A percentile compares a stretch with the other conserved stretches of the same genome.
Conservation (phyloP, 2,113 vertebrate species). For the Marmota monax region DNA sequence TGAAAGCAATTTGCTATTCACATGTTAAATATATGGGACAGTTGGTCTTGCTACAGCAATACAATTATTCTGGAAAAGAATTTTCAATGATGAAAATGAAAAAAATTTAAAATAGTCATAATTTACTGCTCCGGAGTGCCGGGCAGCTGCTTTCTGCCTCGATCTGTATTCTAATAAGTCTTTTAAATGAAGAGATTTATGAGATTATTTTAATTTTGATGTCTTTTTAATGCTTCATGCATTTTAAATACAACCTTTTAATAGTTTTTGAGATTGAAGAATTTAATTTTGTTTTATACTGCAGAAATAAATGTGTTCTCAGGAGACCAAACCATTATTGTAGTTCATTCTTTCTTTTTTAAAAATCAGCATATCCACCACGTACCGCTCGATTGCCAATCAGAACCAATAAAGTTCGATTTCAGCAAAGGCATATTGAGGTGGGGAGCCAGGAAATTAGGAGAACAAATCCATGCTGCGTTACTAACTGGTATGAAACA, state of each 20-base stretch:
- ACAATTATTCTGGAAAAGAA: conserved; percentile 91
- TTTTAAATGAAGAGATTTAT: conserved; percentile 91
- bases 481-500: not conserved
- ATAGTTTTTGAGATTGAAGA: conserved; percentile 91
- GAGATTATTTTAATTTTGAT: conserved; percentile 93
- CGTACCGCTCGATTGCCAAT: conserved; percentile 34
- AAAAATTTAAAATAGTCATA: conserved; percentile 92
- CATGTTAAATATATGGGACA: conserved; percentile 92
- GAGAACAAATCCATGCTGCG: not conserved
- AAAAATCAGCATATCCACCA: conserved; percentile 66
- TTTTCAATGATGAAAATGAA: conserved; percentile 93
- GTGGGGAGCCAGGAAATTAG: conserved; percentile 35
- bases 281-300: conserved; percentile 91
- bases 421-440: conserved; percentile 31
- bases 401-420: conserved; percentile 31
- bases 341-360: conserved; percentile 78
- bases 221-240: conserved; percentile 93
- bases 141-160: conserved; percentile 88
- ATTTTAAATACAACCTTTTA: conserved; percentile 92
- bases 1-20: conserved; percentile 92
- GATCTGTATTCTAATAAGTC: conserved; percentile 92
- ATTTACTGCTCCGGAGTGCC: conserved; percentile 90
- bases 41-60: conserved; percentile 92
- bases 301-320: conserved; percentile 92
- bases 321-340: conserved; percentile 93